Conservation (phyloP, 2,797 vertebrate genomes). For the Arnoldichthys spilopterus region DNA sequence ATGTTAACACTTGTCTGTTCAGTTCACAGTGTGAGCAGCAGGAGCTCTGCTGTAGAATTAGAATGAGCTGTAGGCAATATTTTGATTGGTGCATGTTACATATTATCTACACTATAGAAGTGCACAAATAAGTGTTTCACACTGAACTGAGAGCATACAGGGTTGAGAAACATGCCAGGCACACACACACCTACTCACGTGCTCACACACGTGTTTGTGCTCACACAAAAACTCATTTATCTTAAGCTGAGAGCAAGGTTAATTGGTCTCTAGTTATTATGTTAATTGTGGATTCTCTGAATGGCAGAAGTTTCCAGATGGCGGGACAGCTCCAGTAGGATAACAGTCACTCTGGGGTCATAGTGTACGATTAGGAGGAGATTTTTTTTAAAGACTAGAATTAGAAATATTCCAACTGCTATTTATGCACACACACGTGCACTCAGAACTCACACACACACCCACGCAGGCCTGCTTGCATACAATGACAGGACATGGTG, state of each 20-base stretch:
- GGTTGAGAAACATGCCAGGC: neutral
- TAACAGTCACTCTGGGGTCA: slow-evolving; percentile 11
- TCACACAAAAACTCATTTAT: slow-evolving; percentile 6
- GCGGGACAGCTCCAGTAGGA: slow-evolving; percentile 2
- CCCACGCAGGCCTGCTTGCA: neutral
- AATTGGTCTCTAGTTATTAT: slow-evolving; percentile 28
- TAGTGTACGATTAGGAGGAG: neutral
- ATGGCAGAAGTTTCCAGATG: slow-evolving; percentile 25
- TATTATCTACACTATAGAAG: neutral
- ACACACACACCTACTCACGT: slow-evolving; percentile 2
- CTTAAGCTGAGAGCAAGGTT: slow-evolving; percentile 31
- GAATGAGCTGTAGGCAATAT: neutral
- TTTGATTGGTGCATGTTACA: neutral
- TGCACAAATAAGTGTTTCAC: neutral
- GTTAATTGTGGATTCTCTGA: slow-evolving; percentile 26
- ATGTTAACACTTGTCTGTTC: neutral
- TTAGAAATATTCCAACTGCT: neutral
- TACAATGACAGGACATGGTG: neutral
- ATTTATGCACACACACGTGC: neutral
- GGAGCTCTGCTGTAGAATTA: neutral
- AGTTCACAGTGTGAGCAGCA: neutral
- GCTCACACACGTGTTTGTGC: neutral
- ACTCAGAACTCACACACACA: neutral
- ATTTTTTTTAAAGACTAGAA: no score
- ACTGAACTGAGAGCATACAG: neutral